Evolutionary conservation across 2,888 invertebrate genomes (phyloP).

Genomic region (Xylocampa areola): DNA sequence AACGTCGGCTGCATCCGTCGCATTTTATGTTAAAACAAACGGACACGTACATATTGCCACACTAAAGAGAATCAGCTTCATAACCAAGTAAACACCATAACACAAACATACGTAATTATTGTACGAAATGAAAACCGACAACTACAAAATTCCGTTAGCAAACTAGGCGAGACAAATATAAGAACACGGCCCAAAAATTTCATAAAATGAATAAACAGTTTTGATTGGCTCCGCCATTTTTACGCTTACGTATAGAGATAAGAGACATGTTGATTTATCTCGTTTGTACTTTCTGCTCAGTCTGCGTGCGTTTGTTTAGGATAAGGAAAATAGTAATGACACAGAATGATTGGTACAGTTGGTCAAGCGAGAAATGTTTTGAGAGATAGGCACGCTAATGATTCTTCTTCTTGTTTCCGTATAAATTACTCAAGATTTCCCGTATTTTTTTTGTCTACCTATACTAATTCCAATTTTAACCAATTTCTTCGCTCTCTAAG

Average conservation of each 20-base stretch:
- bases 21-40: too few relatives aligned
- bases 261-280: conserved; percentile 51
- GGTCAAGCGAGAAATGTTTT: conserved; percentile 2
- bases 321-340: conserved; percentile 53
- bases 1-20: too few relatives aligned
- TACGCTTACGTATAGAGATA: conserved; percentile 17
- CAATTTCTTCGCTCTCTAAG: too few relatives aligned
- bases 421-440: too few relatives aligned
- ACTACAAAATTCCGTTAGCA: neutral
- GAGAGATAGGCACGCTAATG: too few relatives aligned
- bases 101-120: neutral
- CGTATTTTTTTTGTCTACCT: too few relatives aligned
- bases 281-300: conserved; percentile 38
- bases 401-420: too few relatives aligned
- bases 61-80: conserved; percentile 2
- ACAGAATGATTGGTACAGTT: conserved; percentile 17
- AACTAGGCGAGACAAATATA: conserved; percentile 37
- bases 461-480: too few relatives aligned
- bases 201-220: conserved; percentile 46
- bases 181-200: conserved; percentile 18
- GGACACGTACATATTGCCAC: neutral
- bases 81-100: conserved; percentile 5
- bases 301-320: conserved; percentile 56
- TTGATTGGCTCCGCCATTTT: conserved; percentile 51
- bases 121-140: neutral